These are phyloP conservation scores for Actinia equina DNA, from an alignment of 64 coral and sea anemone species.

Conservation along the genomic window DNA sequence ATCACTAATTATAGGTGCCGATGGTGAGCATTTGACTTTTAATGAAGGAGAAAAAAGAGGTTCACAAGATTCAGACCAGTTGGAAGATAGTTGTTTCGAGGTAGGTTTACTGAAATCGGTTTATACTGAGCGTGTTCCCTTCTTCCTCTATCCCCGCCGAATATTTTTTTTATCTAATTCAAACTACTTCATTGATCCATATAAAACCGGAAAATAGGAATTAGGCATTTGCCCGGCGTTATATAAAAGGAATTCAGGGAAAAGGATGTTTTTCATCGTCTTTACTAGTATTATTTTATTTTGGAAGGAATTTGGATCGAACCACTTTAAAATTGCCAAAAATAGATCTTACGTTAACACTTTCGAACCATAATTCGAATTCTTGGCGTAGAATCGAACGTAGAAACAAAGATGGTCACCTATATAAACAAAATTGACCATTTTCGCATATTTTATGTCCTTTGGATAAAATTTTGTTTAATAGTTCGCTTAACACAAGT, in stretches of 20 bases:
- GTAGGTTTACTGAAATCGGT: slow-evolving; percentile 39
- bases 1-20: neutral
- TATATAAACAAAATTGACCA: neutral
- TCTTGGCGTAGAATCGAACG: neutral
- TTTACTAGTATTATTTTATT: neutral
- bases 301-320: neutral
- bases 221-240: neutral
- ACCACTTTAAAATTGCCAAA: neutral
- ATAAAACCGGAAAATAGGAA: neutral
- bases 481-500: neutral
- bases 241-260: neutral
- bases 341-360: neutral
- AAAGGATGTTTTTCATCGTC: neutral
- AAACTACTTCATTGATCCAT: neutral
- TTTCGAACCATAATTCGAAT: slow-evolving; percentile 10
- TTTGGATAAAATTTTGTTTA: neutral
- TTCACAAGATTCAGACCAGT: slow-evolving; percentile 39
- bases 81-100: slow-evolving; percentile 89
- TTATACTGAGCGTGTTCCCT: no score
- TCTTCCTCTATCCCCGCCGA: neutral
- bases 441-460: neutral
- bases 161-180: neutral
- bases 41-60: slow-evolving; percentile 23
- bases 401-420: neutral
- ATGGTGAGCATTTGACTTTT: slow-evolving; percentile 10